Evolutionary conservation across 2,797 vertebrate species (phyloP).

Genomic region (Lindbergichthys nudifrons): DNA sequence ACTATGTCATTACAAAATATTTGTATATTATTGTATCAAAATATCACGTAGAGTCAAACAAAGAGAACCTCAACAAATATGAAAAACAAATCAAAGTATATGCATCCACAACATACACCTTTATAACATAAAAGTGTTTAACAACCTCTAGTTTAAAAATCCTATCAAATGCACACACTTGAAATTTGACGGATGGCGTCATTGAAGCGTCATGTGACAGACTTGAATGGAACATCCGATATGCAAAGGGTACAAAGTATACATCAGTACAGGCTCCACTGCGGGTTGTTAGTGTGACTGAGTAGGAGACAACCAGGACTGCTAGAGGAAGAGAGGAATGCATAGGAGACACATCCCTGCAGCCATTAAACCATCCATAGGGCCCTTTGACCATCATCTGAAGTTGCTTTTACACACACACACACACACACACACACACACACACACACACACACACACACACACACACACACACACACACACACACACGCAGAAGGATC

Average conservation of each 20-base stretch:
- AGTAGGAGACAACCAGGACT: constrained; percentile 5
- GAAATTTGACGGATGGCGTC: neutral
- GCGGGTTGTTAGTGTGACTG: constrained; percentile 2
- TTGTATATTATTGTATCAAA: too few relatives aligned
- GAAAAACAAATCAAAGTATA: too few relatives aligned
- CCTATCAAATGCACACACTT: neutral
- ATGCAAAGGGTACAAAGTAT: neutral
- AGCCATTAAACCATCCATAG: constrained; percentile 29
- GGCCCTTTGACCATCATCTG: constrained; percentile 11
- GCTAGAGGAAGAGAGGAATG: constrained; percentile 4
- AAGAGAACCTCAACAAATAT: too few relatives aligned
- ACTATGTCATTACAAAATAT: too few relatives aligned
- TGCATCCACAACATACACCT: neutral
- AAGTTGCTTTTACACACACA: constrained; percentile 2
- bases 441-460: too few relatives aligned
- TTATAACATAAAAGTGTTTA: neutral
- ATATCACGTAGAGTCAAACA: too few relatives aligned
- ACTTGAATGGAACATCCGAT: too few relatives aligned
- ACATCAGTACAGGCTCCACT: neutral
- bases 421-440: neutral
- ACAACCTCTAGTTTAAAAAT: neutral
- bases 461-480: too few relatives aligned
- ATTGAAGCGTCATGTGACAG: neutral
- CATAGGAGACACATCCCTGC: constrained; percentile 6
- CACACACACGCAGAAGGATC: constrained; percentile 30